phyloP scores from a whole-genome alignment of 2,113 vertebrate species.

The Azemiops feae region DNA sequence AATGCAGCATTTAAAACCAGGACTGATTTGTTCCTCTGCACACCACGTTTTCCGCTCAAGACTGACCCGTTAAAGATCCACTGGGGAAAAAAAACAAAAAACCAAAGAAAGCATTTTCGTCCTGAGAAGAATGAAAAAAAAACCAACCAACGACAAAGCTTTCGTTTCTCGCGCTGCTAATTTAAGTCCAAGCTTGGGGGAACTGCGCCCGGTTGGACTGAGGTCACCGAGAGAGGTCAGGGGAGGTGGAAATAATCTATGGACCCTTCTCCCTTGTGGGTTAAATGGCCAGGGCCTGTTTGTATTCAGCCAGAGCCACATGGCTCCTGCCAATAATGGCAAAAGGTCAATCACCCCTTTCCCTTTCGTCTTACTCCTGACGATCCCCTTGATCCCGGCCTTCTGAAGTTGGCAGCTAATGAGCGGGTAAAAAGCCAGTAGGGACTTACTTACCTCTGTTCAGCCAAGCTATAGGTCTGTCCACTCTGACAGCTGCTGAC shows the following conservation, averaged over 20 bases:
- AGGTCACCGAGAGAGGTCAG: conserved; percentile 49
- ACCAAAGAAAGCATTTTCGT: neutral
- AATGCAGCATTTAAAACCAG: neutral
- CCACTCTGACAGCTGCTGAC: conserved; percentile 97
- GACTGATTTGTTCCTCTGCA: neutral
- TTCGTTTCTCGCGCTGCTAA: neutral
- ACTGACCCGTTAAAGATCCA: neutral
- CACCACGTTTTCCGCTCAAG: no score
- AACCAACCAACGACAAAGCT: neutral
- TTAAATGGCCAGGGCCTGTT: conserved; percentile 64
- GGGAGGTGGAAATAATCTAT: conserved; percentile 68
- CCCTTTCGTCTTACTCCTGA: conserved; percentile 43
- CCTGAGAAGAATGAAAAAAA: neutral
- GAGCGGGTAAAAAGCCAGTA: conserved; percentile 12
- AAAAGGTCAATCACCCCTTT: conserved; percentile 44
- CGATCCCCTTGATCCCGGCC: neutral
- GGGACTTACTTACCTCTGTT: conserved; percentile 86
- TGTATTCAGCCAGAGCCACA: conserved; percentile 55
- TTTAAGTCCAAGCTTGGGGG: accelerated
- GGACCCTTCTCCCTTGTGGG: conserved; percentile 49
- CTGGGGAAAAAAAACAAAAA: no score
- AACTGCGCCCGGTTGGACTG: neutral
- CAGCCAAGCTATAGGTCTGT: conserved; percentile 94
- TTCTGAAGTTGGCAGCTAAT: neutral
- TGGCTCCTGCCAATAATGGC: conserved; percentile 10